Evolutionary conservation across 2,113 vertebrate species (phyloP).

Genomic region (Eonycteris spelaea): DNA sequence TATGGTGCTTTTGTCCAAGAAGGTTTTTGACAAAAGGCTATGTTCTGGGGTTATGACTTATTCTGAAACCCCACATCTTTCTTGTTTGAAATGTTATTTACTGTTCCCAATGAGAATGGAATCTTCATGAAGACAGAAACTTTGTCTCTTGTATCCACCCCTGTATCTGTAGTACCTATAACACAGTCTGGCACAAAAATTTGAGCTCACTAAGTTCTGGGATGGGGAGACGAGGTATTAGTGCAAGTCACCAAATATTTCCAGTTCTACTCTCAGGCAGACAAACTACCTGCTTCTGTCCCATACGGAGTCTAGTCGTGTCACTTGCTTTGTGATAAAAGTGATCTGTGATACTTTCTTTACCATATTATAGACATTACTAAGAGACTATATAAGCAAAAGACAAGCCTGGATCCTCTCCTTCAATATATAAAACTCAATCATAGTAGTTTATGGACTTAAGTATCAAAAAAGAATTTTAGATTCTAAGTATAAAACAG

Average conservation of each 20-base stretch:
- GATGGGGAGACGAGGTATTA: not conserved
- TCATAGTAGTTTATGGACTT: not conserved
- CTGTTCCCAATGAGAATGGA: not conserved
- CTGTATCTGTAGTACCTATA: not conserved
- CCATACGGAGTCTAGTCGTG: not conserved
- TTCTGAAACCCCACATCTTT: not conserved
- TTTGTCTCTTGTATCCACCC: not conserved
- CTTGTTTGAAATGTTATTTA: not conserved
- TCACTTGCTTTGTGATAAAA: not conserved
- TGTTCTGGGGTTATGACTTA: not conserved
- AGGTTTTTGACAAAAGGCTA: not conserved
- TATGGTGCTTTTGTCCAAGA: not conserved
- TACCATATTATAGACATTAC: not conserved
- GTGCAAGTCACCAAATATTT: not conserved
- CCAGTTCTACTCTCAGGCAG: not conserved
- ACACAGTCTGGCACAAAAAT: not conserved
- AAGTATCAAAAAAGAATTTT: not conserved
- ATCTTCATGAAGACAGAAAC: not conserved
- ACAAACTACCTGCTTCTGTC: not conserved
- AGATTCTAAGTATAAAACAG: not conserved
- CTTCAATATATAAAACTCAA: not conserved
- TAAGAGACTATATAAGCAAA: not conserved
- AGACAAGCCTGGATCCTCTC: not conserved
- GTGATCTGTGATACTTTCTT: not conserved
- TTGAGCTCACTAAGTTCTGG: not conserved